phyloP scores from a whole-genome alignment of 2,888 invertebrate genomes.

The Calliopum simillimum region DNA sequence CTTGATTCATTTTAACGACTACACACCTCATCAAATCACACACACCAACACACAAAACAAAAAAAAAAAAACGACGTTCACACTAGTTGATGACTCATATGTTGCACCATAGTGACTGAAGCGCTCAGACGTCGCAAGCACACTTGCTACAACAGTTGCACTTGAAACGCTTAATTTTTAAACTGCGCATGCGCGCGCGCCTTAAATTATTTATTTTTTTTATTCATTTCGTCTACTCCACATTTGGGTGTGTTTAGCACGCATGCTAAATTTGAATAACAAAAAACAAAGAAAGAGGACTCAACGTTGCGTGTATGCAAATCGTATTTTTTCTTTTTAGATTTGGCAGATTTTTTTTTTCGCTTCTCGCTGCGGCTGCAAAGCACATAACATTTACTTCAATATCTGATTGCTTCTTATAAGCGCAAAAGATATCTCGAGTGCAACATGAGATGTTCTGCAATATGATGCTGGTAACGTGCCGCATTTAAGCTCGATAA shows the following conservation, averaged over 20 bases:
- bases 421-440: neutral
- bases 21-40: conserved; percentile 18
- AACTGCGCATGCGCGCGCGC: conserved; percentile 18
- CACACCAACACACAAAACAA: conserved; percentile 12
- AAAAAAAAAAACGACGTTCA: no score
- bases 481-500: conserved; percentile 37
- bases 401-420: conserved; percentile 21
- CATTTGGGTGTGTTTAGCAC: conserved; percentile 32
- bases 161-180: conserved; percentile 27
- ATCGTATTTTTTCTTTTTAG: no score
- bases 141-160: conserved; percentile 20
- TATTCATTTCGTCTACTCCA: neutral
- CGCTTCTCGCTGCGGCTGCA: neutral
- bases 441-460: neutral
- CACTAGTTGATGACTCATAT: neutral
- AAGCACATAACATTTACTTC: neutral
- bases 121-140: conserved; percentile 26
- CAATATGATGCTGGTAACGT: conserved; percentile 8
- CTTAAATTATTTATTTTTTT: no score
- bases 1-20: conserved; percentile 15
- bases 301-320: no score
- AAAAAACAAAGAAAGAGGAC: no score
- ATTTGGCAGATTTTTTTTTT: neutral
- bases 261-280: conserved; percentile 16
- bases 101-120: conserved; percentile 16